Conservation (phyloP, 2,888 invertebrate species). For the Acleris literana region DNA sequence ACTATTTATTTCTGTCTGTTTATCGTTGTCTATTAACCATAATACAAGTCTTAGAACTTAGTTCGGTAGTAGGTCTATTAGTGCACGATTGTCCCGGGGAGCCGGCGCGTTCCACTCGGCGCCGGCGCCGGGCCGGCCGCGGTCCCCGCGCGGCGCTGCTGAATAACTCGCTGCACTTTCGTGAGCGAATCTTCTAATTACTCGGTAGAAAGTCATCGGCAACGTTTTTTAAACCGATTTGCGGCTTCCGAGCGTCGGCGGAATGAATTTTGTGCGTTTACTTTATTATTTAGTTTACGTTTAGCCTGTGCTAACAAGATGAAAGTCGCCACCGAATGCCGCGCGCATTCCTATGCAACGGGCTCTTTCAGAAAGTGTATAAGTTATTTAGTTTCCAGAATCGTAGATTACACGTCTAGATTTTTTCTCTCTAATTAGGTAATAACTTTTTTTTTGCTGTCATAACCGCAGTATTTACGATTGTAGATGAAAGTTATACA, state of each 20-base stretch:
- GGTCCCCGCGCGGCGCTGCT: conserved; percentile 48
- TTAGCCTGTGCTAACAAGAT: conserved; percentile 72
- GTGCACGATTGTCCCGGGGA: too few relatives aligned
- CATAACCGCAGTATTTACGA: conserved; percentile 16
- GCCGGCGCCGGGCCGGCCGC: conserved; percentile 41
- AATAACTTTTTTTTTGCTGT: conserved; percentile 34
- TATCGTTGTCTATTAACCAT: too few relatives aligned
- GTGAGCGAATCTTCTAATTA: conserved; percentile 80
- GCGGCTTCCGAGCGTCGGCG: conserved; percentile 55
- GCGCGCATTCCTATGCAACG: conserved; percentile 56
- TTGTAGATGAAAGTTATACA: conserved; percentile 30
- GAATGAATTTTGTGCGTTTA: conserved; percentile 69
- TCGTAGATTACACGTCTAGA: conserved; percentile 40
- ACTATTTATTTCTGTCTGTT: too few relatives aligned
- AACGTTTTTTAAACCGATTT: conserved; percentile 62
- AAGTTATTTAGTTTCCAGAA: conserved; percentile 41
- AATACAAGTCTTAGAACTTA: too few relatives aligned
- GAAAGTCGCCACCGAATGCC: conserved; percentile 74
- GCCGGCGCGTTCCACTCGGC: conserved; percentile 41
- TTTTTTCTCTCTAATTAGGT: conserved; percentile 44
- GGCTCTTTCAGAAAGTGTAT: conserved; percentile 52
- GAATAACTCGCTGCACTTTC: conserved; percentile 65
- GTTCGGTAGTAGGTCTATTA: too few relatives aligned
- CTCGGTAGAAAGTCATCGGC: conserved; percentile 70
- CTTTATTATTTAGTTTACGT: conserved; percentile 61